phyloP scores from a whole-genome alignment of 2,797 vertebrate species.

The Chelmon rostratus region DNA sequence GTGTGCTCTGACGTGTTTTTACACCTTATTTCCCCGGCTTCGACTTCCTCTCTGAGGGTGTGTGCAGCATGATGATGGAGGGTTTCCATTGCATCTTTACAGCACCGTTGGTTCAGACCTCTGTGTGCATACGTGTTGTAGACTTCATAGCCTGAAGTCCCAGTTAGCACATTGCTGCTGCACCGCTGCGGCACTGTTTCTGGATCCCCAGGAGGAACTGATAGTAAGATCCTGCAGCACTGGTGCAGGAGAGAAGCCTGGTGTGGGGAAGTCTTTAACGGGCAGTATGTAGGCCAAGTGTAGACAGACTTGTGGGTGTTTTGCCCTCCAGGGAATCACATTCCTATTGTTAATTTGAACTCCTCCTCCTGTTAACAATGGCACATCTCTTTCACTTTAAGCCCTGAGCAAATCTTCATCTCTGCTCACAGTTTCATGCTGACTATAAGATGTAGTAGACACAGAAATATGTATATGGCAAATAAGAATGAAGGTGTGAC shows the following conservation, averaged over 20 bases:
- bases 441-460: slow-evolving; percentile 13
- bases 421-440: slow-evolving; percentile 9
- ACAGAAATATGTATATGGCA: not conserved
- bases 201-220: slow-evolving; percentile 68
- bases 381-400: slow-evolving; percentile 38
- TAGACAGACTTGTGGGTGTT: slow-evolving; percentile 77
- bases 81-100: slow-evolving; percentile 24
- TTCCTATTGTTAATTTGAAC: slow-evolving; percentile 66
- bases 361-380: slow-evolving; percentile 44
- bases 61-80: slow-evolving; percentile 24
- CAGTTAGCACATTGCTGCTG: slow-evolving; percentile 63
- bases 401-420: slow-evolving; percentile 1
- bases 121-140: slow-evolving; percentile 19
- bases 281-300: slow-evolving; percentile 76
- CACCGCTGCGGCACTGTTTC: slow-evolving; percentile 69
- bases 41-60: slow-evolving; percentile 35
- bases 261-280: slow-evolving; percentile 61
- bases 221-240: slow-evolving; percentile 74
- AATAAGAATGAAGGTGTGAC: not conserved
- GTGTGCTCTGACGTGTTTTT: slow-evolving; percentile 36
- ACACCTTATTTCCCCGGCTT: slow-evolving; percentile 27
- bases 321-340: slow-evolving; percentile 56
- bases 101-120: slow-evolving; percentile 15
- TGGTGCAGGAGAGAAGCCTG: slow-evolving; percentile 55
- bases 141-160: slow-evolving; percentile 44